Percentiles rank a stretch among this genome's conserved stretches.
These are phyloP conservation scores for Brachionus rotundiformis DNA, from an alignment of 1,140 invertebrate genomes.

Conservation along the genomic window DNA sequence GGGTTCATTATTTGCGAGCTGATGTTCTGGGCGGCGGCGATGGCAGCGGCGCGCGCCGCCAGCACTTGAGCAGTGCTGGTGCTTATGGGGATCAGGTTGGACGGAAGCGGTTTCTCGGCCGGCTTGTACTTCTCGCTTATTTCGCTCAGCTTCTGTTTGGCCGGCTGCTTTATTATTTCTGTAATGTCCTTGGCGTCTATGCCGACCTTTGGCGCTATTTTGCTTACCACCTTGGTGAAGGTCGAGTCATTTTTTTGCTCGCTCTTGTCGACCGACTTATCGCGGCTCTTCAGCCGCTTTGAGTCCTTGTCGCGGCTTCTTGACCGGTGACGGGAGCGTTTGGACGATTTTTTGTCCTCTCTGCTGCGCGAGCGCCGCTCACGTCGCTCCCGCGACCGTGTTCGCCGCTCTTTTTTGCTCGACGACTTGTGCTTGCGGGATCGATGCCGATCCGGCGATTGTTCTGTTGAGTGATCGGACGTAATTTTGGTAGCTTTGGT, in stretches of 20 bases:
- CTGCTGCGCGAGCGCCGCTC: not conserved
- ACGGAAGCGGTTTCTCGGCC: not conserved
- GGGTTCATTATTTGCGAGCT: conserved; percentile 36
- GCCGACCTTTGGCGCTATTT: conserved; percentile 34
- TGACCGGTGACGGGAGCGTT: not conserved
- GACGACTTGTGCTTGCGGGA: conserved; percentile 21
- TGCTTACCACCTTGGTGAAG: conserved; percentile 4
- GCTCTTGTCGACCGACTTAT: not conserved
- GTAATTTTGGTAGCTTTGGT: conserved; percentile 12
- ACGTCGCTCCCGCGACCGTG: not conserved
- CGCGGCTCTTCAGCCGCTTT: conserved; percentile 8
- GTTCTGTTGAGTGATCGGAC: not conserved
- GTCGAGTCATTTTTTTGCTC: not conserved
- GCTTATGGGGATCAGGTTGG: conserved; percentile 3
- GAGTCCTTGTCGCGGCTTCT: not conserved
- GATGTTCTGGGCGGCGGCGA: conserved; percentile 43
- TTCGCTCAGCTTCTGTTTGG: not conserved
- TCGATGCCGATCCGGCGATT: conserved; percentile 14
- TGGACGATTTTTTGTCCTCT: not conserved
- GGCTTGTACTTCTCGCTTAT: conserved; percentile 1
- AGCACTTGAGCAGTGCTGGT: conserved; percentile 35
- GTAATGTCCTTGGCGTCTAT: conserved; percentile 5
- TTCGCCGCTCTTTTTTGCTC: conserved; percentile 7
- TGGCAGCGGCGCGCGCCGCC: conserved; percentile 15
- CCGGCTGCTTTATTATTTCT: conserved; percentile 6